These are phyloP conservation scores for Sebastes fasciatus DNA, from an alignment of 2,113 vertebrate genomes.

Conservation along the genomic window DNA sequence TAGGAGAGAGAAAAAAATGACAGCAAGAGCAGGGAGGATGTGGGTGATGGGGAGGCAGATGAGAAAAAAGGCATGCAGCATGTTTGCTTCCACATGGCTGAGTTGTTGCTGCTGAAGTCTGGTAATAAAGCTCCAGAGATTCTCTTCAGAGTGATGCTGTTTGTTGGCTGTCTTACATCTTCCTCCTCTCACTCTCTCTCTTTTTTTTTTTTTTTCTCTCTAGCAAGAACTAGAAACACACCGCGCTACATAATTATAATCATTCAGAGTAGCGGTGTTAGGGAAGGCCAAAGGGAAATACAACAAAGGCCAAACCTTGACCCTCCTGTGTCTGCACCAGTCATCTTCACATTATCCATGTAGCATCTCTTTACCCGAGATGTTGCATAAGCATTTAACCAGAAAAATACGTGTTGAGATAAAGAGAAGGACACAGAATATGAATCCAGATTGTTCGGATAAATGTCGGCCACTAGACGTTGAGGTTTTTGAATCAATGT, in stretches of 20 bases:
- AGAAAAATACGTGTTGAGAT: background rate
- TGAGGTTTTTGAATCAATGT: conserved; percentile 41
- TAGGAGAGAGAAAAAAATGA: conserved; percentile 16
- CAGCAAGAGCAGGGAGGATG: conserved; percentile 16
- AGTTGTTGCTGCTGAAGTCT: conserved; percentile 65
- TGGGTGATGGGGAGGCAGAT: conserved; percentile 20
- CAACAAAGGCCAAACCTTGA: conserved; percentile 54
- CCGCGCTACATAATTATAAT: conserved; percentile 33
- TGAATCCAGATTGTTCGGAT: background rate
- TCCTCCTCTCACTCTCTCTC: conserved; percentile 21
- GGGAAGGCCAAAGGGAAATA: conserved; percentile 25
- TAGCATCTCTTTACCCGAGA: conserved; percentile 23
- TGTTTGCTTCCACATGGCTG: conserved; percentile 55
- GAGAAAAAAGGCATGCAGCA: conserved; percentile 42
- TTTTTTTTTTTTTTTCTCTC: background rate
- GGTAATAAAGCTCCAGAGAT: conserved; percentile 71
- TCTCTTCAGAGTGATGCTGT: conserved; percentile 45
- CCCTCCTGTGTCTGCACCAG: conserved; percentile 21
- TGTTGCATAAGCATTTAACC: background rate
- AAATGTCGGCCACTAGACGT: conserved; percentile 11
- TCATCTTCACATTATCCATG: conserved; percentile 45
- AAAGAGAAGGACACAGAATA: background rate
- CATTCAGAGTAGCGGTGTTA: conserved; percentile 11
- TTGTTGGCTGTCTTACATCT: conserved; percentile 41
- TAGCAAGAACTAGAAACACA: conserved; percentile 28